Percentiles rank a stretch among this genome's conserved stretches.
phyloP scores from a whole-genome alignment of 1,140 invertebrate species.

The Penaeus japonicus region DNA sequence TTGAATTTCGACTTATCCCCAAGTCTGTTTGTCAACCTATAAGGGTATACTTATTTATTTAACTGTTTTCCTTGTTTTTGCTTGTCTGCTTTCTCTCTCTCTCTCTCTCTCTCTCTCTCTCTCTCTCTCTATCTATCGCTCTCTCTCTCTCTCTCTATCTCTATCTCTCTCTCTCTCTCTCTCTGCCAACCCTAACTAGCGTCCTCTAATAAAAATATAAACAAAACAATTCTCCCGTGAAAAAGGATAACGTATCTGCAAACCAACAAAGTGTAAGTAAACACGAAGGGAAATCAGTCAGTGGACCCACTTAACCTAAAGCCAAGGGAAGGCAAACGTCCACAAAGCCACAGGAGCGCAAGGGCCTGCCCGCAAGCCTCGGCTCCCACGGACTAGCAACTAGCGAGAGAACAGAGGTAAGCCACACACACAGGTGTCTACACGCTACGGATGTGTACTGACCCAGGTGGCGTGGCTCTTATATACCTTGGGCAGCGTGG shows the following conservation, averaged over 20 bases:
- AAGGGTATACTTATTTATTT: no score
- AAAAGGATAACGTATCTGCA: no score
- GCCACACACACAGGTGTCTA: not conserved
- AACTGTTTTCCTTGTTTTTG: not conserved
- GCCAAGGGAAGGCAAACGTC: no score
- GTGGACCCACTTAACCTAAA: no score
- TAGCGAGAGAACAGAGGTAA: constrained; percentile 27
- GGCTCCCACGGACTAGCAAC: not conserved
- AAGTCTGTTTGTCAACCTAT: no score
- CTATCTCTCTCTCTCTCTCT: not conserved
- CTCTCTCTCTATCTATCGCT: not conserved
- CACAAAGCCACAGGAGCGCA: no score
- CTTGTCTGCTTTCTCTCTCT: not conserved
- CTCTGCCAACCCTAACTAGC: not conserved
- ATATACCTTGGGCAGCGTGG: constrained; percentile 54
- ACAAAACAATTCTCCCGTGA: no score
- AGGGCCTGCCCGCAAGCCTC: no score
- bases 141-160: not conserved
- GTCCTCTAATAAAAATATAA: no score
- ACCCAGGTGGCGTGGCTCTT: constrained; percentile 60
- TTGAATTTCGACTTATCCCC: no score
- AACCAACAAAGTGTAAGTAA: no score
- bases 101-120: not conserved
- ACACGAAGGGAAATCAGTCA: no score
- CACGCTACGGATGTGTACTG: constrained; percentile 50